A percentile compares a stretch with the other conserved stretches of the same genome.
Conservation (phyloP, 1,140 invertebrate genomes). For the Probaryconus sp. region DNA sequence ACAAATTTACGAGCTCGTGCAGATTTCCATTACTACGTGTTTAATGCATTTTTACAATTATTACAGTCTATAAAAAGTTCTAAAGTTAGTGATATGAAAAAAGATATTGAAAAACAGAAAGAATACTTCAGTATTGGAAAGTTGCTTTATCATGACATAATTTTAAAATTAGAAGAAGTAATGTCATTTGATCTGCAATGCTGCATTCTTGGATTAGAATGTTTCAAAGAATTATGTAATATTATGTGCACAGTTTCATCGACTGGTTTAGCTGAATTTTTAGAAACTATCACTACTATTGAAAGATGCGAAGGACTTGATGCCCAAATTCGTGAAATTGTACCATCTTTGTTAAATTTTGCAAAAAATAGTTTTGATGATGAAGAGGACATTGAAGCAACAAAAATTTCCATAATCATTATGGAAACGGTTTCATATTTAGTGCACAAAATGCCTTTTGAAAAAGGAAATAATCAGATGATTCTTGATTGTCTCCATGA, state of each 20-base stretch:
- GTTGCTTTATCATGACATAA: conserved; percentile 69
- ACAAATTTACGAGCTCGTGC: conserved; percentile 70
- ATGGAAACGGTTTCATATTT: conserved; percentile 73
- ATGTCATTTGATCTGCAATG: conserved; percentile 75
- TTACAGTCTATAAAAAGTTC: conserved; percentile 70
- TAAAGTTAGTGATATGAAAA: conserved; percentile 65
- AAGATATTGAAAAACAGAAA: conserved; percentile 58
- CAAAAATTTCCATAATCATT: conserved; percentile 73
- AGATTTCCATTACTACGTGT: conserved; percentile 76
- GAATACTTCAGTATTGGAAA: conserved; percentile 68
- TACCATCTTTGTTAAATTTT: conserved; percentile 57
- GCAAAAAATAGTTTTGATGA: conserved; percentile 52
- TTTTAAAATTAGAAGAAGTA: conserved; percentile 70
- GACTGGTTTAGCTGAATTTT: conserved; percentile 76
- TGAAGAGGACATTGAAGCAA: conserved; percentile 67
- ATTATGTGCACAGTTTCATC: conserved; percentile 74
- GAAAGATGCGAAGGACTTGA: conserved; percentile 47
- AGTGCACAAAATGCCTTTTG: conserved; percentile 70
- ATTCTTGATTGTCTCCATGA: conserved; percentile 74
- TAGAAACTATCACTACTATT: conserved; percentile 70
- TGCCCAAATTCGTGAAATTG: conserved; percentile 61
- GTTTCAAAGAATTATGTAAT: conserved; percentile 79
- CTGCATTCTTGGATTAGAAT: conserved; percentile 77
- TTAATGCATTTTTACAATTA: conserved; percentile 72
- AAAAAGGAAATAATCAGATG: conserved; percentile 61